Percentiles rank a stretch among this genome's conserved stretches.
phyloP scores from a whole-genome alignment of 35 echinoderm and acorn worm species.

The Hemicentrotus pulcherrimus region DNA sequence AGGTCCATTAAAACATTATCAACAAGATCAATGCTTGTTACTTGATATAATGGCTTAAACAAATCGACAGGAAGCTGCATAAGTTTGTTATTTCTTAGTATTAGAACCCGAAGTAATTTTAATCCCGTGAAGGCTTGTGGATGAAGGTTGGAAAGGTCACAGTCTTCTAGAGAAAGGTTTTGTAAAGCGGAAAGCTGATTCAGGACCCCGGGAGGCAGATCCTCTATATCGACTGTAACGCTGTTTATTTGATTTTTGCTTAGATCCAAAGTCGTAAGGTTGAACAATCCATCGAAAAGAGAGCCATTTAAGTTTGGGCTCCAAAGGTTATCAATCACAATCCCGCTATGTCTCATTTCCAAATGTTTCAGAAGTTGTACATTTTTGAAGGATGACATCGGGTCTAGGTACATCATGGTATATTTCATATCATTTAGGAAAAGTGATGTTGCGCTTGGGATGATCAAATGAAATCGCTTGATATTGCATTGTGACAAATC shows the following conservation, averaged over 20 bases:
- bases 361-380: not conserved
- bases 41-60: not conserved
- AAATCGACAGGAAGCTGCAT: not conserved
- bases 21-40: not conserved
- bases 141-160: not conserved
- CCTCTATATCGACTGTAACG: not conserved
- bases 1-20: not conserved
- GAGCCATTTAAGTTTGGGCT: not conserved
- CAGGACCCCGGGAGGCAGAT: not conserved
- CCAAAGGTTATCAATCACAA: not conserved
- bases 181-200: not conserved
- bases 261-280: too few species aligned
- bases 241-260: not conserved
- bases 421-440: not conserved
- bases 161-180: not conserved
- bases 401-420: too few species aligned
- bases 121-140: not conserved
- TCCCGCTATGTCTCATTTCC: not conserved
- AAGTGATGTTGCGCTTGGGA: not conserved
- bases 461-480: not conserved
- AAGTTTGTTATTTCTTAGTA: not conserved
- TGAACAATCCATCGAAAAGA: not conserved
- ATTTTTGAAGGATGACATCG: not conserved
- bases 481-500: not conserved
- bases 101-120: too few species aligned